These are phyloP conservation scores for Meloe dianella DNA, from an alignment of 2,888 invertebrate species.

Conservation along the genomic window DNA sequence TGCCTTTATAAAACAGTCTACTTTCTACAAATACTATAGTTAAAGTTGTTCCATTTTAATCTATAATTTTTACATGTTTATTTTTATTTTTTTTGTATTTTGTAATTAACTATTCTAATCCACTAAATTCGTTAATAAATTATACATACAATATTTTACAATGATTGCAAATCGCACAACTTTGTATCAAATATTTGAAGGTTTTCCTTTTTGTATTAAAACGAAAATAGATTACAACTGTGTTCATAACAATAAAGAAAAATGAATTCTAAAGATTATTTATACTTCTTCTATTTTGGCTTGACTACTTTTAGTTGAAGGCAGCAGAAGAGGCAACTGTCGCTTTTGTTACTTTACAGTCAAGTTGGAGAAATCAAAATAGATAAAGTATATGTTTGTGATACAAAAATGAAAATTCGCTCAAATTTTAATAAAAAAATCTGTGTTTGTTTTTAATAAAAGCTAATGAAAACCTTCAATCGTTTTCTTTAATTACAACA, in stretches of 20 bases:
- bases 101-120: conserved; percentile 40
- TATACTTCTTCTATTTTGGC: not conserved
- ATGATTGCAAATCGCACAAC: conserved; percentile 61
- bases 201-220: not conserved
- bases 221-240: no score
- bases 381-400: not conserved
- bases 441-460: not conserved
- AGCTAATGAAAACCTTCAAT: conserved; percentile 29
- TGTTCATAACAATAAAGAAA: not conserved
- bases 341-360: not conserved
- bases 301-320: not conserved
- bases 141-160: conserved; percentile 57
- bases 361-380: not conserved
- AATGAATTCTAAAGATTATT: not conserved
- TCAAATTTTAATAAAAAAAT: not conserved
- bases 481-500: conserved; percentile 32
- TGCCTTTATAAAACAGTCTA: conserved; percentile 54
- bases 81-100: conserved; percentile 20
- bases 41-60: conserved; percentile 37
- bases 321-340: not conserved
- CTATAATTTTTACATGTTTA: conserved; percentile 41
- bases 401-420: not conserved
- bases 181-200: conserved; percentile 44
- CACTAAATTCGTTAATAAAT: conserved; percentile 52
- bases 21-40: conserved; percentile 40